Base-by-base conservation (phyloP, 2,888 invertebrate species). In the Melangyna quadrimaculata region DNA sequence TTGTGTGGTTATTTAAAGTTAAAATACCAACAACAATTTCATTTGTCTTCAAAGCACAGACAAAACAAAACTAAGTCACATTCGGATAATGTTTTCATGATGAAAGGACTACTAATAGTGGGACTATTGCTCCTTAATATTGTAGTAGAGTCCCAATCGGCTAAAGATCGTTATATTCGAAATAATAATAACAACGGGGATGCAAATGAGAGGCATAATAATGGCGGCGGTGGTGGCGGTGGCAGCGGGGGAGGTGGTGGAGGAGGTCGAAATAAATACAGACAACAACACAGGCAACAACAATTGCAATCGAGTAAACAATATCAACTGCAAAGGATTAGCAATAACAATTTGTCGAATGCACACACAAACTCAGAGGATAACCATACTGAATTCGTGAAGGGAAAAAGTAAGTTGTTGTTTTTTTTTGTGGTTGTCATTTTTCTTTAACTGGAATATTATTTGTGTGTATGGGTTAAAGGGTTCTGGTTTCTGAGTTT, bases 381-480 rank as follows among this genome's bases (percentile, higher is more conserved):
- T 87, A 90, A 90, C 87, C 91, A 90, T 61, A 95, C 95, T 88
- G 95, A 95, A 91, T 95, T 95, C 91, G 95, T 95, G 91, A 95
- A 95, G 92, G 95, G 95, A 92, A 96, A 95, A 93, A 95, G 95
- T 95, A 94, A 95, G 95, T 95, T 72, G 14, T 40, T 35, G 3
- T 45, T 57, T n/a, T 10, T 22, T 37, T 53, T 2, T n/a, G n/a
- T n/a, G n/a, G n/a, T n/a, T n/a, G n/a, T n/a, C n/a, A n/a, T 29
- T 40, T 9, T 19, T 55, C 17, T 32, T 59, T 2, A n/a, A n/a
- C 12, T 14, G 29, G 59, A 29, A 48, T 22, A 9, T 35, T 22
- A 8, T 48, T 19, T 24, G 3, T n/a, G n/a, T 61, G 61, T 57
- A 14, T 17, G 14, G 59, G 19, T 22, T 22, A 8, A 22, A 37